Evolutionary conservation across 2,113 vertebrate genomes (phyloP).

Genomic region (Corythornis vintsioides): DNA sequence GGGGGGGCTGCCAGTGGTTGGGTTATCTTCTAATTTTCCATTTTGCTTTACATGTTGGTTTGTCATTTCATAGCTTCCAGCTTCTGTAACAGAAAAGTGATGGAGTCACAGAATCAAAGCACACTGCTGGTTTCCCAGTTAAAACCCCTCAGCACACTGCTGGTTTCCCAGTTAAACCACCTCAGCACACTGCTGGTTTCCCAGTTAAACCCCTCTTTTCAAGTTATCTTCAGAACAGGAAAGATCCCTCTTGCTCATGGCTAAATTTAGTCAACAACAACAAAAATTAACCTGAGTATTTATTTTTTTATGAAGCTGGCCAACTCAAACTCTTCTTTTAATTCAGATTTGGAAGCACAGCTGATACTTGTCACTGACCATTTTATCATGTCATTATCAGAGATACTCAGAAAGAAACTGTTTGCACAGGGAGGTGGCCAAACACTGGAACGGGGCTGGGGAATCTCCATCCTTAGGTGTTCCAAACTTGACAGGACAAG

Average conservation of each 20-base stretch:
- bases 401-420: not conserved
- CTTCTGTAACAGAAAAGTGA: constrained; percentile 74
- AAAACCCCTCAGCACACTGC: not conserved
- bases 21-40: constrained; percentile 90
- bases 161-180: no score
- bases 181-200: not conserved
- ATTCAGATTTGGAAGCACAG: not conserved
- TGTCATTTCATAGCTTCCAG: constrained; percentile 89
- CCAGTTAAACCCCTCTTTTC: not conserved
- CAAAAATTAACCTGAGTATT: not conserved
- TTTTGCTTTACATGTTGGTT: constrained; percentile 92
- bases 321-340: not conserved
- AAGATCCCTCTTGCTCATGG: not conserved
- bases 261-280: not conserved
- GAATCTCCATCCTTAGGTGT: not conserved
- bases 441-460: not conserved
- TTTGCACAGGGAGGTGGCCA: not conserved
- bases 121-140: not conserved
- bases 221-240: not conserved
- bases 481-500: not conserved
- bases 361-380: not conserved
- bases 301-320: not conserved
- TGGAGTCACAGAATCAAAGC: not conserved
- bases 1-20: constrained; percentile 83
- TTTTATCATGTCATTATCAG: not conserved